phyloP scores from a whole-genome alignment of 2,113 vertebrate genomes.

The Litocranius walleri region DNA sequence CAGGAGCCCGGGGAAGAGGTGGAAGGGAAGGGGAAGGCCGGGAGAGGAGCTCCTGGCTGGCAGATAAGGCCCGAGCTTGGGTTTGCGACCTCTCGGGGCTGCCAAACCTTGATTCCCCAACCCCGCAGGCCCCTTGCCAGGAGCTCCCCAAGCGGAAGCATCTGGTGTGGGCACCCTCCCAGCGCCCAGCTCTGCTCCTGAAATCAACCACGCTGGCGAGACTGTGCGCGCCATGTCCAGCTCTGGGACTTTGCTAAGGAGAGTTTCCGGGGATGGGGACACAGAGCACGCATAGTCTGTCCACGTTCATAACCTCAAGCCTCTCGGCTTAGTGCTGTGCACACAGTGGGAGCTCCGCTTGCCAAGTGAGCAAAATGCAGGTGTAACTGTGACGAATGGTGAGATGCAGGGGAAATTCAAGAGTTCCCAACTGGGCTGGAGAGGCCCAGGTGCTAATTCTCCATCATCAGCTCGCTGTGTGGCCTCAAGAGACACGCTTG shows the following conservation, averaged over 20 bases:
- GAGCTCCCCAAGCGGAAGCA: neutral
- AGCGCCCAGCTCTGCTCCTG: neutral
- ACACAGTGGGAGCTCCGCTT: neutral
- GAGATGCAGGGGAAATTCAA: neutral
- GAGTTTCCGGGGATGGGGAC: neutral
- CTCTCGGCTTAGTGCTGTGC: neutral
- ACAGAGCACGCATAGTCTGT: neutral
- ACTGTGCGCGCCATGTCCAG: neutral
- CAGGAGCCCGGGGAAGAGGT: fast-evolving
- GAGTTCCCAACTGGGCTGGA: neutral
- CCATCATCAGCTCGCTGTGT: neutral
- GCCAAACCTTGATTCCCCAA: neutral
- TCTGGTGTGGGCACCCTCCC: neutral
- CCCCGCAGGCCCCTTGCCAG: neutral
- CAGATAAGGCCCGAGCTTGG: neutral
- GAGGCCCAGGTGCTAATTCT: neutral
- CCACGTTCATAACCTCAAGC: neutral
- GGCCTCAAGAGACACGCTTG: neutral
- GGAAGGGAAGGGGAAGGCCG: neutral
- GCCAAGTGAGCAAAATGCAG: neutral
- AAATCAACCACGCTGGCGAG: neutral
- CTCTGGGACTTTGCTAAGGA: neutral
- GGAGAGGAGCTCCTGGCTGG: too few species aligned
- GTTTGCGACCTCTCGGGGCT: neutral
- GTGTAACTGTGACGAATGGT: neutral